Percentiles rank a stretch among this genome's conserved stretches.
Evolutionary conservation across 2,888 invertebrate genomes (phyloP).

Genomic region (Orchesellides sinensis): DNA sequence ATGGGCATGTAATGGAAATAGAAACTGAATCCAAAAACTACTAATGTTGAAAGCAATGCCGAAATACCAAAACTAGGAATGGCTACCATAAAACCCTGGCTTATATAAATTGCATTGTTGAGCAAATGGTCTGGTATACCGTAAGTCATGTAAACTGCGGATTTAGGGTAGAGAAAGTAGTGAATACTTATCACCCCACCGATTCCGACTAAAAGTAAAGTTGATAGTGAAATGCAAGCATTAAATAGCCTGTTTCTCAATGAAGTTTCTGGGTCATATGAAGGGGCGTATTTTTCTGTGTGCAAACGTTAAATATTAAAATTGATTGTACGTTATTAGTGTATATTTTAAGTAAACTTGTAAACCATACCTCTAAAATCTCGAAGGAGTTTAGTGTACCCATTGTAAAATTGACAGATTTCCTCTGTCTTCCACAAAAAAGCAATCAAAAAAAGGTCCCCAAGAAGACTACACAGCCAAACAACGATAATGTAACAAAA

Average conservation of each 20-base stretch:
- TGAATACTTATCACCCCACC: background rate
- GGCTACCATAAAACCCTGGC: background rate
- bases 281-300: background rate
- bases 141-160: background rate
- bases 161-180: background rate
- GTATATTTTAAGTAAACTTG: background rate
- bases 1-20: background rate
- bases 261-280: background rate
- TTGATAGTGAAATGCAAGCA: background rate
- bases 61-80: background rate
- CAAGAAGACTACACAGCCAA: background rate
- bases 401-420: background rate
- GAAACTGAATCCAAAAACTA: background rate
- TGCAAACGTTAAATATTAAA: background rate
- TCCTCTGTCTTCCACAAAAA: background rate
- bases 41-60: background rate
- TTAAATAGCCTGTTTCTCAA: background rate
- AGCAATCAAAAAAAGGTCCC: background rate
- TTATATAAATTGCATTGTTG: constrained; percentile 4
- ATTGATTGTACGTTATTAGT: too few relatives aligned
- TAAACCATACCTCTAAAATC: background rate
- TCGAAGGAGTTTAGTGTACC: background rate
- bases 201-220: background rate
- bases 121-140: constrained; percentile 18
- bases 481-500: constrained; percentile 12